These are phyloP conservation scores for Phalloptychus januarius DNA, from an alignment of 2,797 vertebrate genomes.

Conservation along the genomic window DNA sequence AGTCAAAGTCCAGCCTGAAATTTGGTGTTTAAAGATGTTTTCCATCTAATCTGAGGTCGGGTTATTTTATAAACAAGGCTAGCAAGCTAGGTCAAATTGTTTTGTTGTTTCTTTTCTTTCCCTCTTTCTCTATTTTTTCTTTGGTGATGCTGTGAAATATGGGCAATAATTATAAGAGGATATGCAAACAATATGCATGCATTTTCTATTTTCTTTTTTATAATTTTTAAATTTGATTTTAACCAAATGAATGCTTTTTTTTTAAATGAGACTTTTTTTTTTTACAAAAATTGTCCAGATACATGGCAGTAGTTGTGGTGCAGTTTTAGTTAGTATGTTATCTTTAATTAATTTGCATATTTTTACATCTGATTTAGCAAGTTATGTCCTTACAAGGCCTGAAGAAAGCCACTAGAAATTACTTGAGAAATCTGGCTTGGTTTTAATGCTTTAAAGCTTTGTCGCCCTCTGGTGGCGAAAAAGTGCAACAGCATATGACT, in stretches of 20 bases:
- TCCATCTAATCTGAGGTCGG: too few relatives aligned
- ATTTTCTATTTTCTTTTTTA: neutral
- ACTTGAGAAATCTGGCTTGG: neutral
- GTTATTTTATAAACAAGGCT: neutral
- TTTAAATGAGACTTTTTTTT: too few relatives aligned
- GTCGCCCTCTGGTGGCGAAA: conserved; percentile 52
- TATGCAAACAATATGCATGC: too few relatives aligned
- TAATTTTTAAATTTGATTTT: neutral
- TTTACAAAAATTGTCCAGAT: too few relatives aligned
- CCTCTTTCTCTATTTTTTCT: neutral
- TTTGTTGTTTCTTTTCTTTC: neutral
- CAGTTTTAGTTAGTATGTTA: neutral
- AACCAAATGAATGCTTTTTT: too few relatives aligned
- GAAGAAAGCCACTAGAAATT: neutral
- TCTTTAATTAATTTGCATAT: neutral
- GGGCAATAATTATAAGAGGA: too few relatives aligned
- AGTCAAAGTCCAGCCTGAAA: neutral
- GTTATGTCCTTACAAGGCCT: neutral
- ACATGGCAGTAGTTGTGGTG: neutral
- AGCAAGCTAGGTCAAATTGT: too few relatives aligned
- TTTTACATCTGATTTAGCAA: neutral
- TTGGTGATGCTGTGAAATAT: too few relatives aligned
- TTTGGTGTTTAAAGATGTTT: too few relatives aligned
- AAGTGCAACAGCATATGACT: neutral
- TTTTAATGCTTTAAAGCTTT: conserved; percentile 2